A percentile compares a stretch with the other conserved stretches of the same genome.
phyloP scores from a whole-genome alignment of 2,113 vertebrate genomes.

The Sturnira hondurensis region DNA sequence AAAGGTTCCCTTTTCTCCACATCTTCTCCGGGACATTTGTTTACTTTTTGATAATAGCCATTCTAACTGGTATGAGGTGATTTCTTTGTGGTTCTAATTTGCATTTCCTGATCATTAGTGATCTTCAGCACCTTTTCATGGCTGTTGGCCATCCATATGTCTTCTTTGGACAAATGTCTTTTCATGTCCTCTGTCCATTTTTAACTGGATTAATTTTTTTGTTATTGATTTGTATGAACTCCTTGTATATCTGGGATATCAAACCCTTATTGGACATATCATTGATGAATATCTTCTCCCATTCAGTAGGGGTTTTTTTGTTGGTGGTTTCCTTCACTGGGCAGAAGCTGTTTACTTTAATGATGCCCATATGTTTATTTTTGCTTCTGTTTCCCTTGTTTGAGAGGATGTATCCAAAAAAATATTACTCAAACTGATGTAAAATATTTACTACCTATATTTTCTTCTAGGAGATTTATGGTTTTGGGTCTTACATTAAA shows the following conservation, averaged over 20 bases:
- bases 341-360: neutral
- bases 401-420: neutral
- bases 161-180: neutral
- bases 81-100: neutral
- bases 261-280: neutral
- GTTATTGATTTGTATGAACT: neutral
- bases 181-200: neutral
- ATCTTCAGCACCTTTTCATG: neutral
- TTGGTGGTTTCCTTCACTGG: neutral
- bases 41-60: neutral
- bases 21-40: neutral
- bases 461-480: neutral
- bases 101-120: neutral
- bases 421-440: neutral
- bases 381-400: neutral
- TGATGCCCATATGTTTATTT: neutral
- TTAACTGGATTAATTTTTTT: neutral
- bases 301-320: neutral
- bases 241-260: neutral
- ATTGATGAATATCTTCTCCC: neutral
- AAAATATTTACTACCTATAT: neutral
- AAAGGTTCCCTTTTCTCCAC: neutral
- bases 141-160: neutral
- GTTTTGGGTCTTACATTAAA: neutral
- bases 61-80: neutral